Conservation (phyloP, 2,888 invertebrate species). For the Cephus sareptanus region DNA sequence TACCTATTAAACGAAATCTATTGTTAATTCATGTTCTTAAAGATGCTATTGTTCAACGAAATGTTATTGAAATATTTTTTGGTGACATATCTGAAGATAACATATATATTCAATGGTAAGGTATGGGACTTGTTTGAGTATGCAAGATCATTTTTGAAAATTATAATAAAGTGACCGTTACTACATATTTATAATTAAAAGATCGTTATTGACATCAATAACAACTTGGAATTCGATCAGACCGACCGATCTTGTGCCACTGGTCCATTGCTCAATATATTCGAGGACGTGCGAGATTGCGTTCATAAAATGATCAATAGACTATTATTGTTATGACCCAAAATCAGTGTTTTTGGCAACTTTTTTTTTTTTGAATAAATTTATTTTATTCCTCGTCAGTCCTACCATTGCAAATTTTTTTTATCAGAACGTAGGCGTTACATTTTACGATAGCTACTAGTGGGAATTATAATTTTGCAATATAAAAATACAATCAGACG, state of each 20-base stretch:
- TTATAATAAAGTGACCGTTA: background rate
- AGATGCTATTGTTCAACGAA: background rate
- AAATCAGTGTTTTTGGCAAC: background rate
- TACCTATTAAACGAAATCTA: background rate
- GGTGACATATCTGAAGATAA: background rate
- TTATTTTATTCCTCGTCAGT: background rate
- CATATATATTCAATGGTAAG: background rate
- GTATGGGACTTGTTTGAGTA: background rate
- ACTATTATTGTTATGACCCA: background rate
- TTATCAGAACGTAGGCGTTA: background rate
- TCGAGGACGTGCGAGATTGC: background rate
- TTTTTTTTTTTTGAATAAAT: background rate
- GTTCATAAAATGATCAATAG: background rate
- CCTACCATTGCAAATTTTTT: background rate
- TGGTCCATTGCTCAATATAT: background rate
- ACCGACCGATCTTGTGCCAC: background rate
- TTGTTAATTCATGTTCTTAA: background rate
- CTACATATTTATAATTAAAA: background rate
- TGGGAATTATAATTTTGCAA: background rate
- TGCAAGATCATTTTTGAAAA: background rate
- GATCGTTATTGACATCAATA: background rate
- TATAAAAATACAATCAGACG: no score
- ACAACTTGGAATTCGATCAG: background rate
- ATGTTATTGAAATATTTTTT: background rate
- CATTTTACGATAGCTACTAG: background rate